Percentiles rank a stretch among this genome's conserved stretches.
These are phyloP conservation scores for Bradypodion ventrale DNA, from an alignment of 2,797 vertebrate genomes.

Conservation along the genomic window DNA sequence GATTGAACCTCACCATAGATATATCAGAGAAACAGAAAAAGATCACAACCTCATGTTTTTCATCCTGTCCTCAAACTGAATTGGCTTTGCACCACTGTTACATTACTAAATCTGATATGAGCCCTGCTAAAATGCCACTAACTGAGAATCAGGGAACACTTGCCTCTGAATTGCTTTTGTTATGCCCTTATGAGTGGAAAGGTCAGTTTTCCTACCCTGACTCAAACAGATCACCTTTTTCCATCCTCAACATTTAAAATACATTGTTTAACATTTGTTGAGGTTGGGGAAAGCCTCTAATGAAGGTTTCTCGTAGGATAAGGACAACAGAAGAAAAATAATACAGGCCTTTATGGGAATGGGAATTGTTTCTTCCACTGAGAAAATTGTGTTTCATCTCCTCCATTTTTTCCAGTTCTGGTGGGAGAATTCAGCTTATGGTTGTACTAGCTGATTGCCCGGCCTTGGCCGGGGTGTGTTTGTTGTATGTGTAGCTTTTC, in stretches of 20 bases:
- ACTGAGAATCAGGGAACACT: background rate
- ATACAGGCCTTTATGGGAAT: background rate
- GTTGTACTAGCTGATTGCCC: too few relatives aligned
- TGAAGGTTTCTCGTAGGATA: background rate
- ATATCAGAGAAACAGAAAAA: background rate
- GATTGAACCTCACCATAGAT: background rate
- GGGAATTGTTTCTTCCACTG: background rate
- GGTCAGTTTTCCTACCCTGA: background rate
- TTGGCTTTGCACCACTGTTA: background rate
- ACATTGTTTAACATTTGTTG: background rate
- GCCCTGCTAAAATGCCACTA: background rate
- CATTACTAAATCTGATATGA: background rate
- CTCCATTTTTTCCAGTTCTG: background rate
- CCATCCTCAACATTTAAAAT: background rate
- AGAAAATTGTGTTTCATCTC: background rate
- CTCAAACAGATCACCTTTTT: background rate
- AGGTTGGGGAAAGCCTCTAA: background rate
- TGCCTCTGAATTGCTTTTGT: background rate
- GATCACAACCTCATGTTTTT: background rate
- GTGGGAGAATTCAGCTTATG: background rate
- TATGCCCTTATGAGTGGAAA: background rate
- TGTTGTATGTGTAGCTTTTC: too few relatives aligned
- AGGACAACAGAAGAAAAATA: background rate
- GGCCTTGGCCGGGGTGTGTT: too few relatives aligned
- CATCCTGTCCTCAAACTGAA: background rate